These are phyloP conservation scores for Heliconius melpomene DNA, from an alignment of 1,140 invertebrate species.

Conservation along the genomic window DNA sequence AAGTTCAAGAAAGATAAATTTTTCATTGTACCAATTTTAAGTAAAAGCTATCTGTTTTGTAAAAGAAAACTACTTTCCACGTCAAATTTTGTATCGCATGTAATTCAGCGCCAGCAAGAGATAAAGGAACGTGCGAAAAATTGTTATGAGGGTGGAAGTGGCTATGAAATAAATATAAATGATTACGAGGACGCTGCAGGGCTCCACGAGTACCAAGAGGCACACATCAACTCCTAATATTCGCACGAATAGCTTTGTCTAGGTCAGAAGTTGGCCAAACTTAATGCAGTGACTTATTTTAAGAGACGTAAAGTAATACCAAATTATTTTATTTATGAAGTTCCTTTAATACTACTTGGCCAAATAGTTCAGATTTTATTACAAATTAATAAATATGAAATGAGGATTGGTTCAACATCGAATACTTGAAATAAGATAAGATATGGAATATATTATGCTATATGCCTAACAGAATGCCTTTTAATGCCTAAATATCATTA, in stretches of 20 bases:
- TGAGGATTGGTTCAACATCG: neutral
- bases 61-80: conserved; percentile 24
- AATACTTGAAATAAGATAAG: neutral
- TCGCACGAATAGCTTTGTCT: conserved; percentile 19
- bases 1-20: neutral
- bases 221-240: conserved; percentile 16
- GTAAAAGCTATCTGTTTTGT: neutral
- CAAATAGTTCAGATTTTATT: neutral
- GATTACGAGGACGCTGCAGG: conserved; percentile 24
- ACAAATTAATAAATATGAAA: conserved; percentile 4
- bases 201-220: conserved; percentile 28
- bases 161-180: conserved; percentile 42
- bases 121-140: conserved; percentile 34
- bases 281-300: neutral
- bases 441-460: neutral
- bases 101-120: conserved; percentile 31
- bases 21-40: neutral
- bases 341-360: neutral
- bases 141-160: conserved; percentile 36
- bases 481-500: too few relatives aligned
- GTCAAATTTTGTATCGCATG: conserved; percentile 27
- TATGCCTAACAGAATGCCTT: too few relatives aligned
- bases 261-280: neutral
- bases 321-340: neutral
- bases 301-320: neutral